phyloP scores from a whole-genome alignment of 2,888 invertebrate species.

The Tinea pellionella region DNA sequence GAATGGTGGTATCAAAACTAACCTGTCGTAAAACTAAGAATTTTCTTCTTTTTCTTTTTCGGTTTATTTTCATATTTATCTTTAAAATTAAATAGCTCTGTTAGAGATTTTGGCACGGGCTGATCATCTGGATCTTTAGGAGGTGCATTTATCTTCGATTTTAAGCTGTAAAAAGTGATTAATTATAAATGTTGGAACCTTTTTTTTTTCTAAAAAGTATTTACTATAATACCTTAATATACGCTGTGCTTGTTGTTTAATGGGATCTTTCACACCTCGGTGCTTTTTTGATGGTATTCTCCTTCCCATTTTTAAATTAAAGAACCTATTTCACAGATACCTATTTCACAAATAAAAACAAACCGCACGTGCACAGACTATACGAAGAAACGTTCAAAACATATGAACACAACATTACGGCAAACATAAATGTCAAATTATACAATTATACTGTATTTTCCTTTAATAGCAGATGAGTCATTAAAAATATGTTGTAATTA shows the following conservation, averaged over 20 bases:
- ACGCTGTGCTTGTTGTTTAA: constrained; percentile 74
- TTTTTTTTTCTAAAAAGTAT: not conserved
- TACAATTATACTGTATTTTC: too few relatives aligned
- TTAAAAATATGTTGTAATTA: too few relatives aligned
- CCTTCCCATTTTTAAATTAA: constrained; percentile 68
- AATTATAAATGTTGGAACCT: not conserved
- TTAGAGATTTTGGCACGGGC: constrained; percentile 78
- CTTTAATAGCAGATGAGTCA: too few relatives aligned
- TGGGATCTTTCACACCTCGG: constrained; percentile 80
- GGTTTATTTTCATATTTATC: constrained; percentile 19
- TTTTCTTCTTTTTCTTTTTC: constrained; percentile 1
- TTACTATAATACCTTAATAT: constrained; percentile 63
- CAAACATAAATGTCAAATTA: too few relatives aligned
- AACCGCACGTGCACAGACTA: not conserved
- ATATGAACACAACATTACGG: not conserved
- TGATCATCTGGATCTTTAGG: constrained; percentile 78
- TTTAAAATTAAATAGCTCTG: constrained; percentile 63
- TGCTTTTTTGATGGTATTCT: constrained; percentile 88
- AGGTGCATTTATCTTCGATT: constrained; percentile 79
- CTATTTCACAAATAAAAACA: not conserved
- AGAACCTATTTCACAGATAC: not conserved
- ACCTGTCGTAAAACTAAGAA: not conserved
- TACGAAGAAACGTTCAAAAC: not conserved
- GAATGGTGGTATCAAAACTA: not conserved
- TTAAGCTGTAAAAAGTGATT: constrained; percentile 63